Percentiles rank a stretch among this genome's conserved stretches.
phyloP scores from a whole-genome alignment of 2,888 invertebrate genomes.

The Keiferia lycopersicella region DNA sequence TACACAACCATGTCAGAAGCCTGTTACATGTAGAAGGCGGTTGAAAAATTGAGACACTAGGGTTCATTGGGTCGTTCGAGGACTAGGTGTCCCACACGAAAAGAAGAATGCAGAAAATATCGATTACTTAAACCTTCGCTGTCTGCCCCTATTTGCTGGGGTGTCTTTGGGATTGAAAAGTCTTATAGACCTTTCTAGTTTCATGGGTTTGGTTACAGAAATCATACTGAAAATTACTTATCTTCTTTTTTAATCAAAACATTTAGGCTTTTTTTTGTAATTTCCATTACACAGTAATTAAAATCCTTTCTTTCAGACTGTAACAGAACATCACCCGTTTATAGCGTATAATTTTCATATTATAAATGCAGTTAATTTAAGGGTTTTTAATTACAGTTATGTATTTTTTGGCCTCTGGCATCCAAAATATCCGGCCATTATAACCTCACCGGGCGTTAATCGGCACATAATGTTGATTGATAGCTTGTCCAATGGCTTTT shows the following conservation, averaged over 20 bases:
- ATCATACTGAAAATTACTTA: not conserved
- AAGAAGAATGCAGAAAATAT: too few relatives aligned
- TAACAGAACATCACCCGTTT: conserved; percentile 31
- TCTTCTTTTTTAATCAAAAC: not conserved
- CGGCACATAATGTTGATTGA: conserved; percentile 70
- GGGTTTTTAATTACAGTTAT: conserved; percentile 53
- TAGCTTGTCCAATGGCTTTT: conserved; percentile 57
- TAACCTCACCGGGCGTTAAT: conserved; percentile 54
- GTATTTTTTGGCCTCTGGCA: conserved; percentile 48
- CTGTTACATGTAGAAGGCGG: too few relatives aligned
- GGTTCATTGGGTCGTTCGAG: too few relatives aligned
- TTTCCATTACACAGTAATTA: not conserved
- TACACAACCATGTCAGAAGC: too few relatives aligned
- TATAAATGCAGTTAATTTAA: conserved; percentile 41
- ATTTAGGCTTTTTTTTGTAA: not conserved
- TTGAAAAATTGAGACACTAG: too few relatives aligned
- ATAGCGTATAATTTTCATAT: conserved; percentile 39
- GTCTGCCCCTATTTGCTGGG: too few relatives aligned
- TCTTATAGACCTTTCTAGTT: too few relatives aligned
- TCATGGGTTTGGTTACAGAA: not conserved
- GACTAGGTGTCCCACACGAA: too few relatives aligned
- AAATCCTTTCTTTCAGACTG: conserved; percentile 4
- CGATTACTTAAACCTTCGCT: too few relatives aligned
- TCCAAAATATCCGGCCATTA: conserved; percentile 64
- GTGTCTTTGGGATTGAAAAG: not conserved